Base-by-base conservation (phyloP, 2,888 invertebrate species). In the Hirtodrosophila confusa region DNA sequence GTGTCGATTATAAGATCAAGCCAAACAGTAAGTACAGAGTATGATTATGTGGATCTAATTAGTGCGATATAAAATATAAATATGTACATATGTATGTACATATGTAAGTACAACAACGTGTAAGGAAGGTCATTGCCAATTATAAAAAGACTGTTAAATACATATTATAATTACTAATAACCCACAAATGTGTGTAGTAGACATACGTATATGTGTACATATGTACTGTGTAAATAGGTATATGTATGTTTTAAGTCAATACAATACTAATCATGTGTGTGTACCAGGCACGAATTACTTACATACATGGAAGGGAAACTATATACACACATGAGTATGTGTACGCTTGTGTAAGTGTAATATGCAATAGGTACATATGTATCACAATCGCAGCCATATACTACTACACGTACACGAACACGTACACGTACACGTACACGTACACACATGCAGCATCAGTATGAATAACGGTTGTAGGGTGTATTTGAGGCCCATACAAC, bases 61-160 rank as follows among this genome's bases (percentile, higher is more conserved):
- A 51, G 57, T 68, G 24, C 29, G 35, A 67, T 39, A 48, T 43
- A 64, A 33, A 29, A 29, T 35, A 12, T 62, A 27, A 35, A 33
- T 47, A 45, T 49, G n/a, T n/a, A n/a, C n/a, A 41, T 47, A 57
- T 61, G 57, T 37, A 41, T 41, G 23, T 48, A 24, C 24, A 50
- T 54, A 57, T 72, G 39, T 67, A 64, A 55, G 49, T 41, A 40
- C 33, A 67, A 62, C 63, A 72, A 80, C 72, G 68, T 78, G 50
- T 66, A 23, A 51, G 80, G 79, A 23, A 51, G 80, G 79, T 60
- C 75, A 87, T 87, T 85, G 86, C 83, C 76, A 82, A 79, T 82
- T 75, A 64, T 50, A 61, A 74, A 31, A 87, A 83, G 83, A 83
- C 83, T 83, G 83, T 73, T 82, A 65, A 75, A 78, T 56, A 54